These are phyloP conservation scores for Benthosema pterotum DNA, from an alignment of 2,797 vertebrate genomes.

Conservation along the genomic window DNA sequence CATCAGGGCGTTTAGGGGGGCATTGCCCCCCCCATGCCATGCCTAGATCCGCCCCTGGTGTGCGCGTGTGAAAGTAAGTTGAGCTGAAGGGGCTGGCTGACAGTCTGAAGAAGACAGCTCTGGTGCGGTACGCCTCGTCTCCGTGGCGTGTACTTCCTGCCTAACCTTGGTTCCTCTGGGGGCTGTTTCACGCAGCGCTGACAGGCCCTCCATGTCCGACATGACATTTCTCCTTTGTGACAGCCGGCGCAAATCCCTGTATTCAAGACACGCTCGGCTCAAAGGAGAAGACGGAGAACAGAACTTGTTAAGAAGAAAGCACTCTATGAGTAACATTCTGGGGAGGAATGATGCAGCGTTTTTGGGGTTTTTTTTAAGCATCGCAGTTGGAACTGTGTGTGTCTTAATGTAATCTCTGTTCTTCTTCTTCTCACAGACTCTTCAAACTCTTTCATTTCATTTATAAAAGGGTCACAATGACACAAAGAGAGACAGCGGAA, in stretches of 20 bases:
- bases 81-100: conserved; percentile 35
- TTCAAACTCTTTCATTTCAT: no score
- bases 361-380: no score
- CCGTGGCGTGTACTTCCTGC: conserved; percentile 32
- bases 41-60: no score
- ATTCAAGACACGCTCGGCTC: conserved; percentile 38
- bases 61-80: neutral
- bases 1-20: no score
- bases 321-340: no score
- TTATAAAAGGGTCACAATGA: no score
- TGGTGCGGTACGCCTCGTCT: conserved; percentile 36
- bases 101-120: conserved; percentile 44
- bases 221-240: conserved; percentile 52
- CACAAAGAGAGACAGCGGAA: no score
- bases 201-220: conserved; percentile 60
- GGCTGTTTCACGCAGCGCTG: conserved; percentile 52
- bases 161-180: conserved; percentile 62
- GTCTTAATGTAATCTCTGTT: no score
- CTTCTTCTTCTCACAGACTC: no score
- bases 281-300: conserved; percentile 32
- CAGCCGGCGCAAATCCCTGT: conserved; percentile 49
- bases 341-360: no score
- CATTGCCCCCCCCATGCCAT: no score
- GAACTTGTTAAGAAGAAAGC: conserved; percentile 39
- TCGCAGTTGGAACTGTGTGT: no score